Conservation (phyloP, 2,888 invertebrate species). For the Mylabris sibirica region DNA sequence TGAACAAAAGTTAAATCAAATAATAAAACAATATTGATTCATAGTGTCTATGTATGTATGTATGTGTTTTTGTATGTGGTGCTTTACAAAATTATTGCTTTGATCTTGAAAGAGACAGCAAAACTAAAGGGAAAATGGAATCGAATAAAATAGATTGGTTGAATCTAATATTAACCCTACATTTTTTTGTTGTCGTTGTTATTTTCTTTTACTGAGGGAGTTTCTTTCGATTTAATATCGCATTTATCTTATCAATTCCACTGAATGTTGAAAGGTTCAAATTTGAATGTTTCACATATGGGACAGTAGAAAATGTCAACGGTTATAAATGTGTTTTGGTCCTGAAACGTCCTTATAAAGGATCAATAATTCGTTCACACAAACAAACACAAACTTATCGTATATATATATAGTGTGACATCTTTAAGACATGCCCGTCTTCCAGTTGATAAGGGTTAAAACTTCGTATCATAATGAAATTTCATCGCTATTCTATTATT, state of each 20-base stretch:
- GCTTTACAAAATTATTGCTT: neutral
- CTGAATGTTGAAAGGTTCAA: constrained; percentile 10
- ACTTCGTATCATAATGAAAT: constrained; percentile 59
- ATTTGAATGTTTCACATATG: constrained; percentile 10
- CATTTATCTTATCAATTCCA: neutral
- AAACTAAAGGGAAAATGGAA: neutral
- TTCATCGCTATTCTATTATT: constrained; percentile 38
- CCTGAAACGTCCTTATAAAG: constrained; percentile 33
- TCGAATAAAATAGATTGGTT: neutral
- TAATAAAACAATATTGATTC: neutral
- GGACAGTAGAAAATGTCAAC: constrained; percentile 4
- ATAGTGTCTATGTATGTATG: too few species aligned
- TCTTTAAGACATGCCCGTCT: constrained; percentile 51
- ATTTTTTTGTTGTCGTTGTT: neutral
- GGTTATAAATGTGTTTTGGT: constrained; percentile 9
- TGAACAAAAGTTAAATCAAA: neutral
- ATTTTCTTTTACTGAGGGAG: neutral
- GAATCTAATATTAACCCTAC: neutral
- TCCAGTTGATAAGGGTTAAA: constrained; percentile 63
- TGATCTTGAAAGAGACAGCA: constrained; percentile 8
- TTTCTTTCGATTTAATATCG: neutral
- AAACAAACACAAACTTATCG: constrained; percentile 9
- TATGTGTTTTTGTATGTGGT: too few species aligned
- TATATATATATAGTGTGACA: constrained; percentile 51
- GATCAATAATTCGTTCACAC: constrained; percentile 52